These are phyloP conservation scores for Aegithalos caudatus DNA, from an alignment of 2,113 vertebrate species.

Conservation along the genomic window DNA sequence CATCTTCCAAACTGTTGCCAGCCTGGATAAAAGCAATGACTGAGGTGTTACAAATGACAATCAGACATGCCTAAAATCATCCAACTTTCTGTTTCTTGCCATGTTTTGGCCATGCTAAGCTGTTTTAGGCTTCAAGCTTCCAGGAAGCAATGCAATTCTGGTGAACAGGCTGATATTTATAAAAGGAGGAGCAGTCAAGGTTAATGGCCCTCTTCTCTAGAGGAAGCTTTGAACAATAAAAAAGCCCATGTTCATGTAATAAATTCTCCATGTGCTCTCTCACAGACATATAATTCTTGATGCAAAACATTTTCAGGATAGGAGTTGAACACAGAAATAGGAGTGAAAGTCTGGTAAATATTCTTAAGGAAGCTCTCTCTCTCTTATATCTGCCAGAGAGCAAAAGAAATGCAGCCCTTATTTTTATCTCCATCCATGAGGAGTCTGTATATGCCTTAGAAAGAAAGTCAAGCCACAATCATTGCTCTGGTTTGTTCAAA, in stretches of 20 bases:
- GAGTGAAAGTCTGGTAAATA: background rate
- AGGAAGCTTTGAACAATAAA: background rate
- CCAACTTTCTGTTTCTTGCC: background rate
- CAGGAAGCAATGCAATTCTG: background rate
- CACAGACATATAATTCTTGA: background rate
- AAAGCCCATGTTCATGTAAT: background rate
- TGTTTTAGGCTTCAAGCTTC: background rate
- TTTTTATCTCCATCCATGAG: background rate
- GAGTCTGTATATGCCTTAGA: background rate
- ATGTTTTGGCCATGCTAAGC: fast-evolving
- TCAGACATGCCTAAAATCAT: background rate
- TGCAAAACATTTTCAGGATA: background rate
- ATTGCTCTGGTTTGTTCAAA: background rate
- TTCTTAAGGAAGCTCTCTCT: background rate
- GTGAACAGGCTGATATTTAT: background rate
- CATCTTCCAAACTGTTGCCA: background rate
- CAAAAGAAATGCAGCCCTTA: background rate
- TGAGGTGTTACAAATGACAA: background rate
- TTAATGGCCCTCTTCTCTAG: background rate
- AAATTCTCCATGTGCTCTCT: background rate
- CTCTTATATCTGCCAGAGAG: background rate
- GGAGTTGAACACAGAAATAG: background rate
- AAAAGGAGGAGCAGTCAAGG: background rate
- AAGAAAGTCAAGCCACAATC: background rate
- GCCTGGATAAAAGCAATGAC: background rate